A percentile compares a stretch with the other conserved stretches of the same genome.
These are phyloP conservation scores for Pinctada fucata DNA, from an alignment of 2,888 invertebrate species.

Conservation along the genomic window DNA sequence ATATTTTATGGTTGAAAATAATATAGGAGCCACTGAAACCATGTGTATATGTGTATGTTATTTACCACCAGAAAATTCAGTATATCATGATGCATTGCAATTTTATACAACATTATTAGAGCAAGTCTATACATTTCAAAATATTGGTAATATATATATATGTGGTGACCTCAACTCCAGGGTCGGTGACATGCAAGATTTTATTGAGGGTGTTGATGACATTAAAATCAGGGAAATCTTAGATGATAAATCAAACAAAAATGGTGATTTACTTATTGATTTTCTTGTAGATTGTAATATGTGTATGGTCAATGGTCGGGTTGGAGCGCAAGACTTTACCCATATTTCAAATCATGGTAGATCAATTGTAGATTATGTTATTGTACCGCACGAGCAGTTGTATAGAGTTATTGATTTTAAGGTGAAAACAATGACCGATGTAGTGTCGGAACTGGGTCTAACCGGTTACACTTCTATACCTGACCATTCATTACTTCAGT, in stretches of 20 bases:
- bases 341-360: neutral
- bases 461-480: neutral
- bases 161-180: neutral
- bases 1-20: too few relatives aligned
- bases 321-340: constrained; percentile 7
- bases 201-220: constrained; percentile 14
- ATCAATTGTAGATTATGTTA: constrained; percentile 11
- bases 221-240: neutral
- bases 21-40: too few relatives aligned
- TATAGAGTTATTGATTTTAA: neutral
- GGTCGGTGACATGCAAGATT: neutral
- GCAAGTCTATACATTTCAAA: neutral
- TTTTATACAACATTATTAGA: neutral
- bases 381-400: constrained; percentile 5
- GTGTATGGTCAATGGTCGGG: constrained; percentile 11
- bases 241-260: neutral
- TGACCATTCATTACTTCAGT: constrained; percentile 16
- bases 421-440: constrained; percentile 11
- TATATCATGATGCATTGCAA: too few relatives aligned
- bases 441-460: neutral
- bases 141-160: neutral
- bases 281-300: constrained; percentile 16
- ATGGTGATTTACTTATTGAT: constrained; percentile 13
- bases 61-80: too few relatives aligned
- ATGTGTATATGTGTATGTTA: too few relatives aligned